Conservation (phyloP, 2,888 invertebrate genomes). For the Pseudoips prasinana region DNA sequence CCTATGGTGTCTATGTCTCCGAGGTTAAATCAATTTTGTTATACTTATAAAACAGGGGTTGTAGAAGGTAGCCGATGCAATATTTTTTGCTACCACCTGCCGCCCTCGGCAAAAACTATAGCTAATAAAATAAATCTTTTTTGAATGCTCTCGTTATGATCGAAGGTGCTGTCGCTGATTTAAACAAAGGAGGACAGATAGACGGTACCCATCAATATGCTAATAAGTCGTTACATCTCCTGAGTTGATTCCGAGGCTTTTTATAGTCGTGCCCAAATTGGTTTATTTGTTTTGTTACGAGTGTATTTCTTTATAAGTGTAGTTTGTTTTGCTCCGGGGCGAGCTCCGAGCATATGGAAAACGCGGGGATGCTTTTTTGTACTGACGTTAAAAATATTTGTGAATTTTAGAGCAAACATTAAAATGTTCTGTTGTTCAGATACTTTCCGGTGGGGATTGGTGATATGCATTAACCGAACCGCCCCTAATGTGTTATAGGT, state of each 20-base stretch:
- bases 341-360: conserved; percentile 54
- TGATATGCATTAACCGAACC: conserved; percentile 32
- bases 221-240: conserved; percentile 64
- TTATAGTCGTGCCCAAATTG: conserved; percentile 68
- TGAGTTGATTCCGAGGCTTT: conserved; percentile 55
- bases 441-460: conserved; percentile 34
- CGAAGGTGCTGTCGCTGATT: conserved; percentile 78
- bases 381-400: conserved; percentile 33
- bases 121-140: conserved; percentile 62
- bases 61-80: conserved; percentile 29
- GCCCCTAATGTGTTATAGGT: conserved; percentile 46
- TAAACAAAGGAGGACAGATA: conserved; percentile 76
- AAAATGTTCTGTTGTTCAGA: conserved; percentile 27
- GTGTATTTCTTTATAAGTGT: conserved; percentile 63
- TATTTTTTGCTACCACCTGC: conserved; percentile 66
- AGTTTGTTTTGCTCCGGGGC: conserved; percentile 67
- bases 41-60: conserved; percentile 25
- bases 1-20: neutral
- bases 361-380: conserved; percentile 27
- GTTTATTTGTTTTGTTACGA: conserved; percentile 78
- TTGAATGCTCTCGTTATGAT: conserved; percentile 72
- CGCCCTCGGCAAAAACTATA: conserved; percentile 54
- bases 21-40: conserved; percentile 26
- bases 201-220: conserved; percentile 74
- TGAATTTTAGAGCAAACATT: conserved; percentile 32